Conservation (phyloP, 2,113 vertebrate genomes). For the Gymnocephalus cernua region DNA sequence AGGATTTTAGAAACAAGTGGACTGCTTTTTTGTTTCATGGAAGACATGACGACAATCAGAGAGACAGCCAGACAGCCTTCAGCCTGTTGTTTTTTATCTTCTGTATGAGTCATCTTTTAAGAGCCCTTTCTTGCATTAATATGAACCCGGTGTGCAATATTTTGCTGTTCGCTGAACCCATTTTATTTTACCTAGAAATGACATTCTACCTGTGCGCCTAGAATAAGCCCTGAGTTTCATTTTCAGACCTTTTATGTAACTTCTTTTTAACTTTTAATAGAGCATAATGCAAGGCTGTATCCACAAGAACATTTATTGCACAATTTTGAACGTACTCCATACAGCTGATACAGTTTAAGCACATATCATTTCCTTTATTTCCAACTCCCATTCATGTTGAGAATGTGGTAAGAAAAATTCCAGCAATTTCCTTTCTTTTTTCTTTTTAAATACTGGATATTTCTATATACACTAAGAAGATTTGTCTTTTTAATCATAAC, state of each 20-base stretch:
- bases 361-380: constrained; percentile 29
- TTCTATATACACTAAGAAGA: not conserved
- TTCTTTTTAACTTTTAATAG: constrained; percentile 42
- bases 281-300: constrained; percentile 44
- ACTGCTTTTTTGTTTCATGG: not conserved
- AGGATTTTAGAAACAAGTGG: not conserved
- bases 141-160: constrained; percentile 29
- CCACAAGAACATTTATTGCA: constrained; percentile 31
- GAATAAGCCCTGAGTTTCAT: constrained; percentile 9
- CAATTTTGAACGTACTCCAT: constrained; percentile 39
- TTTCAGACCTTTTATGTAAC: constrained; percentile 40
- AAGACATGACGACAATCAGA: constrained; percentile 10
- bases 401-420: constrained; percentile 20
- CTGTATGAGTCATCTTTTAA: constrained; percentile 39
- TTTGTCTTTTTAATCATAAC: not conserved
- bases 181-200: constrained; percentile 37
- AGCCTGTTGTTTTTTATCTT: constrained; percentile 33
- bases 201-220: constrained; percentile 4
- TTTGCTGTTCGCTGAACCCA: constrained; percentile 14
- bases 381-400: constrained; percentile 22
- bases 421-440: too few species aligned
- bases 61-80: not conserved
- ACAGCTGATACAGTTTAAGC: not conserved
- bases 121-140: constrained; percentile 24
- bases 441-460: not conserved